Evolutionary conservation across 2,888 invertebrate genomes (phyloP), one percentile per base, ranked within the genome.

Genomic region (Euzetes globulus): DNA sequence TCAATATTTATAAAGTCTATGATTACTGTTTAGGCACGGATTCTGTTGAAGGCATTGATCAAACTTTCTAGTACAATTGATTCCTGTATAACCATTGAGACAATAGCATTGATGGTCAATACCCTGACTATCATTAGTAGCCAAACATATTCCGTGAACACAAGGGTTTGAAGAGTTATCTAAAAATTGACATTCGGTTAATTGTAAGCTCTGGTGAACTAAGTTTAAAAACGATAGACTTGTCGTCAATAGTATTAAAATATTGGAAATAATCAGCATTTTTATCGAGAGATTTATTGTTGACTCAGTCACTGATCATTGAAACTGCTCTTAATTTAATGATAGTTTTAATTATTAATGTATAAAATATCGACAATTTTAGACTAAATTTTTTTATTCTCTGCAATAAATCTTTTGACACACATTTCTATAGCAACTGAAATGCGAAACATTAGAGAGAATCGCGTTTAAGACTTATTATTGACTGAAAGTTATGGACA

Each of bases 41-140:
- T 74, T 74, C 7, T 71, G 55, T 0, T 37, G 71, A 19, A 74
- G 33, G 25, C 74, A 74, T 41, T 74, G 55, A 27, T 74, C 74
- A 45, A 29, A 74, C 13, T 60, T 55, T 17, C 27, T 33, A 0
- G 37, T 50, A 37, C 74, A 74, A 25, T 55, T 33, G 25, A 52
- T 25, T 19, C 74, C 74, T 13, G 74, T 74, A n/a, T n/a, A 74
- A 1, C 74, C 74, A 58, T 74, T 55, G 27, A 27, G n/a, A 25
- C 74, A 74, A 60, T 52, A 74, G 71, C 74, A 74, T 25, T 63
- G 47, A 25, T 55, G 70, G 22, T 25, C 68, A 47, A 13, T 9
- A 19, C 13, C 19, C 19, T 37, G 27, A n/a, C 37, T 29, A 15
- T 60, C 9, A 65, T 60, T 73, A 7, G 45, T 37, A 5, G n/a